Evolutionary conservation across 2,113 vertebrate species (phyloP), one percentile per base, ranked within the genome.

Genomic region (Hepsetus odoe): DNA sequence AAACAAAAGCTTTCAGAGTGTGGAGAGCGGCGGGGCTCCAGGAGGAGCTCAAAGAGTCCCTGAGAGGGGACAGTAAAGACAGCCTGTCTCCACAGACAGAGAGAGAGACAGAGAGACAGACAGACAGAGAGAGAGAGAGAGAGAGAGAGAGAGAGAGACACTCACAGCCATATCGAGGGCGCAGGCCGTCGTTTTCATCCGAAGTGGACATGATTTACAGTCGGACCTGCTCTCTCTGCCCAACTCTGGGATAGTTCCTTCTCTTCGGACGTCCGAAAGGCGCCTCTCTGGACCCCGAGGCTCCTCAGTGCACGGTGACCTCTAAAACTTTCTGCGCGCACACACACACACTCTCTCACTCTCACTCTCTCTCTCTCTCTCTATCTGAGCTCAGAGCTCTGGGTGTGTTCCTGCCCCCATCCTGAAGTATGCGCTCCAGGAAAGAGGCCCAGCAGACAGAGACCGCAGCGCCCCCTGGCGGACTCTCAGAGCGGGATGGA

Each of bases 81-180:
- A 22, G 38, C 16, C 53, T n/a, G 24, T 40, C 8, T 62, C 40
- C 42, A 44, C 42, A 44, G 1, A 12, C 64, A 44, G 49, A n/a
- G n/a, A n/a, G n/a, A n/a, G n/a, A n/a, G n/a, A n/a, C n/a, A n/a
- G n/a, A n/a, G n/a, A n/a, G n/a, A n/a, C n/a, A n/a, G n/a, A n/a
- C n/a, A n/a, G n/a, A n/a, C n/a, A n/a, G n/a, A n/a, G n/a, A n/a
- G n/a, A n/a, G n/a, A n/a, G 35, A 4, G 35, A 9, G 35, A 9
- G 35, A 38, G 35, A 9, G 35, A 9, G 35, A 9, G 35, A 9
- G 9, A 9, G 30, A 20, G 1, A 65, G 32, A 8, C 70, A 89
- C 92, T 93, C 89, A 93, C 92, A 93, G 81, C 92, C 92, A 83
- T 93, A 93, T 84, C 92, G 88, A 12, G 92, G 91, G 83, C 92